Base-by-base conservation (phyloP, 2,113 vertebrate genomes). In the Catharus fuscescens region DNA sequence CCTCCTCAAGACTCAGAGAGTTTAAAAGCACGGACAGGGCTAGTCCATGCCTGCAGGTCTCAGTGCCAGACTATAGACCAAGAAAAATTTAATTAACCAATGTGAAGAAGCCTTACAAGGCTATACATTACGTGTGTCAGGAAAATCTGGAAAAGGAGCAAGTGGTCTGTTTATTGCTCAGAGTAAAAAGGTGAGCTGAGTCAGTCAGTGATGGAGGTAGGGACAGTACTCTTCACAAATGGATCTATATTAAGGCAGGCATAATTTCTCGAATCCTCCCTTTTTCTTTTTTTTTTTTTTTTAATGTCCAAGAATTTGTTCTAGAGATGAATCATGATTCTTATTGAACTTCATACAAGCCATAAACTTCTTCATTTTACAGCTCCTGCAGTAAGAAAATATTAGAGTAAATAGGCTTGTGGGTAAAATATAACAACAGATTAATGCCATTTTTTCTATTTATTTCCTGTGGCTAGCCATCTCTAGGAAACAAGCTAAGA, bases 281-380 rank as follows among this genome's bases (percentile, higher is more conserved):
- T 53, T 87, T 31, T n/a, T 53, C 21, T 36, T 34, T n/a, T 26
- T 90, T n/a, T 53, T 32, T 36, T 34, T n/a, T 26, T 90, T 76
- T 57, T 17, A 8, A 73, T 89, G 62, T 60, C 61, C 78, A 92
- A 89, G 76, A 84, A 85, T 95, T 96, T 96, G 70, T 84, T 88
- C 67, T 90, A 61, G 87, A 87, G 84, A 83, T 95, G 95, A 95
- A 95, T 96, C 90, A 94, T 60, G 60, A n/a, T 59, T 70, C 74
- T 86, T 82, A 93, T 36, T 90, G 92, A 94, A 74, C 79, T 92
- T 88, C 85, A 86, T 23, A 34, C n/a, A 59, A 87, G 29, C 54
- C 48, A 77, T 87, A 90, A 92, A 87, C 2, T 14, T 73, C 93
- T 92, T 87, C 28, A 66, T 88, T 91, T 95, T 94, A 88, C 59